These are phyloP conservation scores for Nipponia nippon DNA, from an alignment of 2,113 vertebrate species.

Conservation along the genomic window DNA sequence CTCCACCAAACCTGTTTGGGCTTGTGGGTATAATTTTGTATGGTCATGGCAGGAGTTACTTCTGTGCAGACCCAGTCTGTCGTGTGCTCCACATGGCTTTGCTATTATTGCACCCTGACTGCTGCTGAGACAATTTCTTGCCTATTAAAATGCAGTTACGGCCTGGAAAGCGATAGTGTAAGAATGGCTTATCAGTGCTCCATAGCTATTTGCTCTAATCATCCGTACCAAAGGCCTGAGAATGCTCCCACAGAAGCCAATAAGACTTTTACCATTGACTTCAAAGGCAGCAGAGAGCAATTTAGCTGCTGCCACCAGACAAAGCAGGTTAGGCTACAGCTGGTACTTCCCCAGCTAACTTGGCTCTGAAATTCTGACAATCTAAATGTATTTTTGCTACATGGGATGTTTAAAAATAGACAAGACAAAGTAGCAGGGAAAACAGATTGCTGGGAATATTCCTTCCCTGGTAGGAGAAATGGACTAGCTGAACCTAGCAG, in stretches of 20 bases:
- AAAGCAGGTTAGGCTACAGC: slow-evolving; percentile 65
- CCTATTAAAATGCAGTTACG: slow-evolving; percentile 62
- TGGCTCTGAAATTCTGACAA: slow-evolving; percentile 54
- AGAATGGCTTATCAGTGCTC: slow-evolving; percentile 58
- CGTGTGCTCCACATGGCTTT: background rate
- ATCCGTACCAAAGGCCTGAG: slow-evolving; percentile 34
- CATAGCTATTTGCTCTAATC: slow-evolving; percentile 53
- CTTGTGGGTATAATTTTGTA: background rate
- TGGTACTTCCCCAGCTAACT: slow-evolving; percentile 56
- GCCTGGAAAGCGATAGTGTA: slow-evolving; percentile 22
- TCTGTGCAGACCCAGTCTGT: background rate
- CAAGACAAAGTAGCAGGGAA: slow-evolving; percentile 40
- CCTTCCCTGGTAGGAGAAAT: slow-evolving; percentile 31
- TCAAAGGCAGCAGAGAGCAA: slow-evolving; percentile 58
- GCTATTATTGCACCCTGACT: slow-evolving; percentile 58
- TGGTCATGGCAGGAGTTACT: background rate
- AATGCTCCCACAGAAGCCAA: slow-evolving; percentile 61
- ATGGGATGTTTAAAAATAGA: slow-evolving; percentile 59
- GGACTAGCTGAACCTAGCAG: slow-evolving; percentile 55
- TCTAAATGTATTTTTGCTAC: slow-evolving; percentile 48
- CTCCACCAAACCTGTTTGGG: background rate
- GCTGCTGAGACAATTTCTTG: slow-evolving; percentile 67
- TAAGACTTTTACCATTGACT: slow-evolving; percentile 63
- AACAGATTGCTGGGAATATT: slow-evolving; percentile 52
- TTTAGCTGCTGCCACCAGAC: slow-evolving; percentile 61